Base-by-base conservation (phyloP, 2,888 invertebrate genomes). In the Sycophila texana region DNA sequence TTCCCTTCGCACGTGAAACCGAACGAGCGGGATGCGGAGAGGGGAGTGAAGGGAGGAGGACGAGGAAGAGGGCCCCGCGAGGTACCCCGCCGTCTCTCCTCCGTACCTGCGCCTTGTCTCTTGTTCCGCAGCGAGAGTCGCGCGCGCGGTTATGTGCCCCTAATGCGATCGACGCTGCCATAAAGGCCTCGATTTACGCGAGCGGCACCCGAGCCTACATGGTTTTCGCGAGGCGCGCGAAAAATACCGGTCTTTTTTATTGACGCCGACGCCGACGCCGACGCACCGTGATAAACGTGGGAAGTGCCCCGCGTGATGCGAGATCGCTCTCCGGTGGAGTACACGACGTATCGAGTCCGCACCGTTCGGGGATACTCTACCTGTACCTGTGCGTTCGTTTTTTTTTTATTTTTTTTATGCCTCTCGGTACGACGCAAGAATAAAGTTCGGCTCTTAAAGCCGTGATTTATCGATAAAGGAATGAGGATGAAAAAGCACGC, bases 1-100 rank as follows among this genome's bases (percentile, higher is more conserved):
- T 57, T 77, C 65, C 65, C 86, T 87, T 86, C 86, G 86, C 86
- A 85, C 86, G 83, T 85, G 84, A 84, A 68, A 51, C 74, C 22
- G 65, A 58, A n/a, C 5, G 16, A 55, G 60, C 57, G 67, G 30
- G 20, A 30, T 53, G 57, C 61, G 72, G 61, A 47, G 63, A 55
- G n/a, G n/a, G n/a, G n/a, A n/a, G n/a, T n/a, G n/a, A n/a, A n/a
- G n/a, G n/a, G n/a, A n/a, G n/a, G n/a, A 63, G 57, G 63, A 68
- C 39, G 63, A 68, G 74, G 74, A 30, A 51, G 61, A 20, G 67
- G 70, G 72, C 77, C 71, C 80, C 22, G 68, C 70, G 18, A 71
- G 66, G 71, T 67, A 79, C 78, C 78, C 81, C 73, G 73, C 79
- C 26, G 70, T 68, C 73, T 68, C 60, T 60, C 58, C 72, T 67